Conservation (phyloP, 2,888 invertebrate species). For the Chalcis sispes region DNA sequence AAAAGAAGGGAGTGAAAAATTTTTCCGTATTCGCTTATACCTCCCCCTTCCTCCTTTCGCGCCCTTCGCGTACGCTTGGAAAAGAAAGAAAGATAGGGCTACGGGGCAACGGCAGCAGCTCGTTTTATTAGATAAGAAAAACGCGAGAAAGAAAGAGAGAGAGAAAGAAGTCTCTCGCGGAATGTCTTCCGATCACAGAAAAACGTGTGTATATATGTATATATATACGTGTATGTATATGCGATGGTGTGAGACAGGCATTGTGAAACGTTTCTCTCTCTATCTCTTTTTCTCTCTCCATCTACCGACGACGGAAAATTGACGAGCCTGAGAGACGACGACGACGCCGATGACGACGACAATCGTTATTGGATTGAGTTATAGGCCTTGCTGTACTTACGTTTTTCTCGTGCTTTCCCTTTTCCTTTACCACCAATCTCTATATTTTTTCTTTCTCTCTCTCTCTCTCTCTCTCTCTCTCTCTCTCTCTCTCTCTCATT, state of each 20-base stretch:
- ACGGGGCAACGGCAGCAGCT: background rate
- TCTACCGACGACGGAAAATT: conserved; percentile 23
- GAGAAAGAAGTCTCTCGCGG: too few relatives aligned
- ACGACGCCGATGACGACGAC: conserved; percentile 57
- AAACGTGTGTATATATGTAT: too few relatives aligned
- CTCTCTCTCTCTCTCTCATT: too few relatives aligned
- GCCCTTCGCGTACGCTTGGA: too few relatives aligned
- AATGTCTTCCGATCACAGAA: conserved; percentile 48
- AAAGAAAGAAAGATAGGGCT: too few relatives aligned
- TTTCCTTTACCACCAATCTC: background rate
- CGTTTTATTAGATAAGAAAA: conserved; percentile 53
- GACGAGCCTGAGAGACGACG: conserved; percentile 46
- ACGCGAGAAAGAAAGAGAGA: too few relatives aligned
- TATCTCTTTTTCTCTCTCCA: too few relatives aligned
- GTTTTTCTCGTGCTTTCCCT: conserved; percentile 8
- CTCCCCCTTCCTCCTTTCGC: background rate
- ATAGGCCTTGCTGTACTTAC: conserved; percentile 22
- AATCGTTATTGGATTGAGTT: conserved; percentile 59
- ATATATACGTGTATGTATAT: too few relatives aligned
- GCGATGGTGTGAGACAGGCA: too few relatives aligned
- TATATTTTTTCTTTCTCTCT: background rate
- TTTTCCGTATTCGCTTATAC: conserved; percentile 46
- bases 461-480: background rate
- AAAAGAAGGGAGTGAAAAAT: conserved; percentile 2
- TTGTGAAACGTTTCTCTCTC: conserved; percentile 34